These are phyloP conservation scores for Stenoptilia bipunctidactyla DNA, from an alignment of 2,888 invertebrate genomes.

Conservation along the genomic window DNA sequence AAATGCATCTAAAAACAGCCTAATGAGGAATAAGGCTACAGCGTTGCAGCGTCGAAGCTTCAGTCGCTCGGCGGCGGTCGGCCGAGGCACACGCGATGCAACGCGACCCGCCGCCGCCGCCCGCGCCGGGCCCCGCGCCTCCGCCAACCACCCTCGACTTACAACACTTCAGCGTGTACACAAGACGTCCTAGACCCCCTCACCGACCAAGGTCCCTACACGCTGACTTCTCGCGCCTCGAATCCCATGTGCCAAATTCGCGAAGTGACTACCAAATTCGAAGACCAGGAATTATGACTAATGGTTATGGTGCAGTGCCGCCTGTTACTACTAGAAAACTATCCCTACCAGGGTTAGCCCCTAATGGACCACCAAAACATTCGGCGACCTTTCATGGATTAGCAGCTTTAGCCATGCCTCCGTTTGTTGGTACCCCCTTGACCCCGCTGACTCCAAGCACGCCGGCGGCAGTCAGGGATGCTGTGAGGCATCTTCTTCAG, in stretches of 20 bases:
- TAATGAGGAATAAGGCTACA: conserved; percentile 3
- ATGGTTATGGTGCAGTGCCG: conserved; percentile 60
- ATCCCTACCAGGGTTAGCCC: conserved; percentile 67
- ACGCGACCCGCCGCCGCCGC: conserved; percentile 62
- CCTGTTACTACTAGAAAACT: conserved; percentile 64
- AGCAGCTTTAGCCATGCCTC: conserved; percentile 37
- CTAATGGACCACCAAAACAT: conserved; percentile 64
- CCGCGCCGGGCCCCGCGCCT: conserved; percentile 38
- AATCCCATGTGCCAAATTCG: conserved; percentile 58
- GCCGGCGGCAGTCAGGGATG: conserved; percentile 77
- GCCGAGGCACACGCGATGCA: conserved; percentile 31
- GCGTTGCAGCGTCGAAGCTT: neutral
- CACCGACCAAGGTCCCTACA: conserved; percentile 3
- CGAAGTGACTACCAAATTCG: conserved; percentile 75
- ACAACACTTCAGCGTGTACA: neutral
- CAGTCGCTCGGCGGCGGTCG: conserved; percentile 26
- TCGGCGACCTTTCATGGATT: conserved; percentile 75
- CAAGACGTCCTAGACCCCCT: conserved; percentile 4
- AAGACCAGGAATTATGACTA: conserved; percentile 64
- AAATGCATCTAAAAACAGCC: too few relatives aligned
- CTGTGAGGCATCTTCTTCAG: conserved; percentile 76
- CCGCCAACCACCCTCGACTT: neutral
- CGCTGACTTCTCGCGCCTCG: conserved; percentile 26
- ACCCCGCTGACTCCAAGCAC: conserved; percentile 64
- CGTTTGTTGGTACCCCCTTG: neutral